Base-by-base conservation (phyloP, 2,888 invertebrate genomes). In the Leptopilina drosophilae region DNA sequence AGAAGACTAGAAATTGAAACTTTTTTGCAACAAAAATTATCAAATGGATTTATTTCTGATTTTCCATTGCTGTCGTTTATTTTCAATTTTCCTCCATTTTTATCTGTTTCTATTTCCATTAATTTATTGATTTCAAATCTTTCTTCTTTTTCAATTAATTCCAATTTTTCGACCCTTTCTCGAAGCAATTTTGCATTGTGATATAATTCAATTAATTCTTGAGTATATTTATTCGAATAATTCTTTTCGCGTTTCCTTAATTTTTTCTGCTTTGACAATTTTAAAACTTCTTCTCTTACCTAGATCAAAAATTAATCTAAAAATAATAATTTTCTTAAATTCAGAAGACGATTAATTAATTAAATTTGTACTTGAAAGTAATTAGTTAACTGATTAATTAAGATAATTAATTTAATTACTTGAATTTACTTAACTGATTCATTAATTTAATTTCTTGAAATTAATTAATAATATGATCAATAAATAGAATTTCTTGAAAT, bases 121-220 rank as follows among this genome's bases (percentile, higher is more conserved):
- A 49, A 4, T 12, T 20, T 15, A 42, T 42, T 46, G 40, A 67
- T 46, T 67, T 46, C 15, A 67, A 11, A 12, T 69, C 12, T 46
- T 42, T 11, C 11, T 15, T 42, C 9, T 14, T 15, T 46, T 49
- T 53, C n/a, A n/a, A 5, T 49, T 26, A 14, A 14, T 33, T 69
- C 20, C 0, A 69, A 26, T 69, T 69, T 69, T n/a, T 69, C 33
- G 7, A 9, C 14, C 9, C 53, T 53, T 33, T 53, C 26, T 4
- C n/a, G 33, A 53, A 69, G 33, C 14, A 49, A 69, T 53, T 69
- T 33, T 12, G 69, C 33, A 69, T 69, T 69, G n/a, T 69, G 69
- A 53, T 69, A 69, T 33, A 69, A 69, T 33, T 69, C 6, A 26
- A 69, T 69, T 69, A 69, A 53, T 33, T 9, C 33, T 7, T 69